These are phyloP conservation scores for Drosophila ogumai DNA, from an alignment of 1,140 invertebrate genomes.

Conservation along the genomic window DNA sequence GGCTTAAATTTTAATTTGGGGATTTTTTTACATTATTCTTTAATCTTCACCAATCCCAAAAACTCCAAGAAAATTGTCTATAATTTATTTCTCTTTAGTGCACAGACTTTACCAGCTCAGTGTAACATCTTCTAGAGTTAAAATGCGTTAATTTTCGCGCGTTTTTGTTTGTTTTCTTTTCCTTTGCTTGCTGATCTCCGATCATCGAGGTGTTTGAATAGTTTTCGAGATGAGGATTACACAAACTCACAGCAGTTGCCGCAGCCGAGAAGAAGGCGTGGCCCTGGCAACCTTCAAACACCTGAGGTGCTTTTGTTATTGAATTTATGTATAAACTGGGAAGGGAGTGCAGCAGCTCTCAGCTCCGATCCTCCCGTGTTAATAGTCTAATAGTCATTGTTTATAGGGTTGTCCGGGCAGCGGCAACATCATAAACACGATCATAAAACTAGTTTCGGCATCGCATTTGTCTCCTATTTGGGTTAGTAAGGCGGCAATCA, in stretches of 20 bases:
- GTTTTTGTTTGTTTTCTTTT: slow-evolving; percentile 60
- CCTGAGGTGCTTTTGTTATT: slow-evolving; percentile 35
- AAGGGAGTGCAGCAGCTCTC: slow-evolving; percentile 29
- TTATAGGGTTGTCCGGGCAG: slow-evolving; percentile 58
- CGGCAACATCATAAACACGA: slow-evolving; percentile 50
- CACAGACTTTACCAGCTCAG: slow-evolving; percentile 24
- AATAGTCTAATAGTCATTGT: slow-evolving; percentile 54
- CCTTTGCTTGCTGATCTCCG: slow-evolving; percentile 46
- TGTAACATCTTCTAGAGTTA: slow-evolving; percentile 42
- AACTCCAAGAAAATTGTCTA: no score
- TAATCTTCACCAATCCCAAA: background rate
- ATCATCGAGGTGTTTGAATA: slow-evolving; percentile 34
- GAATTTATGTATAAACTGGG: slow-evolving; percentile 23
- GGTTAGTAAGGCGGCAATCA: slow-evolving; percentile 65
- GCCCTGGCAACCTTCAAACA: slow-evolving; percentile 52
- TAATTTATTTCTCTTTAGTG: no score
- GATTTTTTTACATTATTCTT: background rate
- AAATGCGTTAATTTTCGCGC: slow-evolving; percentile 61
- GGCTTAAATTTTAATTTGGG: background rate
- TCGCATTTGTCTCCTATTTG: slow-evolving; percentile 65
- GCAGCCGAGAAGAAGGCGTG: slow-evolving; percentile 21
- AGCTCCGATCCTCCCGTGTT: slow-evolving; percentile 22
- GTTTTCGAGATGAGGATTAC: slow-evolving; percentile 45
- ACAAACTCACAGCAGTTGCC: slow-evolving; percentile 31
- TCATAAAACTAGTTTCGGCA: slow-evolving; percentile 75